phyloP scores from a whole-genome alignment of 2,888 invertebrate species.

The Callyntrura sp. region DNA sequence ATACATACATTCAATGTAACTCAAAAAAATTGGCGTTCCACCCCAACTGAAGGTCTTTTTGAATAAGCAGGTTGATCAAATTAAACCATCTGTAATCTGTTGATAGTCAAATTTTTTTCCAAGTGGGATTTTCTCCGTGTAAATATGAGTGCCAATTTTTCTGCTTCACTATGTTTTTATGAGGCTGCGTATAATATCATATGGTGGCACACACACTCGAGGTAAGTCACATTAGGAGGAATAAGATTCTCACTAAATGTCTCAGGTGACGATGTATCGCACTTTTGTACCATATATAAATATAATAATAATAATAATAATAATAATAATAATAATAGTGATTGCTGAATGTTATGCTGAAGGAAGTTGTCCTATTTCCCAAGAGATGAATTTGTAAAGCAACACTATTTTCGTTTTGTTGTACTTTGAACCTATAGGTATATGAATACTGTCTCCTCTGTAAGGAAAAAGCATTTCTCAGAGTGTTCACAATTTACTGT shows the following conservation, averaged over 20 bases:
- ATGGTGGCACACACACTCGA: slow-evolving; percentile 11
- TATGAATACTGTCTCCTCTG: neutral
- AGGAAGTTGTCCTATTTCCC: slow-evolving; percentile 6
- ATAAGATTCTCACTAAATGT: neutral
- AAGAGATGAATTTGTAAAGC: neutral
- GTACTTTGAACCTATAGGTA: too few relatives aligned
- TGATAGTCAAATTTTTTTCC: slow-evolving; percentile 16
- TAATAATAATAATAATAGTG: too few relatives aligned
- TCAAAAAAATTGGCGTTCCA: slow-evolving; percentile 25
- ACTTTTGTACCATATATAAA: neutral
- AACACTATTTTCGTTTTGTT: too few relatives aligned
- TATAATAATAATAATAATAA: slow-evolving; percentile 7
- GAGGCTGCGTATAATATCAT: slow-evolving; percentile 1
- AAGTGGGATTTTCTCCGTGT: slow-evolving; percentile 41
- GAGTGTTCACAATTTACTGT: too few relatives aligned
- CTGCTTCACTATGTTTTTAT: slow-evolving; percentile 51
- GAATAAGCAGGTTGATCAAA: slow-evolving; percentile 55
- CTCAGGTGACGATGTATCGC: slow-evolving; percentile 38
- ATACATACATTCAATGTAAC: slow-evolving; percentile 21
- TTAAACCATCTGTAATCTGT: slow-evolving; percentile 55
- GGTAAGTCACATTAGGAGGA: slow-evolving; percentile 19
- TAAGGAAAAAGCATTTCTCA: neutral
- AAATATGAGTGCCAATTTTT: slow-evolving; percentile 70
- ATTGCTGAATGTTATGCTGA: too few relatives aligned
- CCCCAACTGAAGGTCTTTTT: slow-evolving; percentile 40